Base-by-base conservation (phyloP, 2,797 vertebrate genomes). In the Propithecus perrieri region DNA sequence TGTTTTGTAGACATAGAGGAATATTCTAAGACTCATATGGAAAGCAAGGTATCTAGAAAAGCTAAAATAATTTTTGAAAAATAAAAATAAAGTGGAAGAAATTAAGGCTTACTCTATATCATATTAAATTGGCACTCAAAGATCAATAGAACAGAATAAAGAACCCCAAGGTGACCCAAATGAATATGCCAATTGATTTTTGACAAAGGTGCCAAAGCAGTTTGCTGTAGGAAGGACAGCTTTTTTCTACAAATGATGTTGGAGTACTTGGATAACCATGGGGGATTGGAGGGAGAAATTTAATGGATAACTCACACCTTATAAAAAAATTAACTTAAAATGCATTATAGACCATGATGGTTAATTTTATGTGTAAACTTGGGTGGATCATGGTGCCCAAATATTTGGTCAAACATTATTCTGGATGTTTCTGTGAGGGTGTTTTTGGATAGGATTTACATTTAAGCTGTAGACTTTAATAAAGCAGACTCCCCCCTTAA, bases 261-360 rank as follows among this genome's bases (percentile, higher is more conserved):
- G 9, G 24, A 63, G 26, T 43, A 38, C 33, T 1, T 26, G 11
- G 35, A 72, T 17, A 24, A 30, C 38, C 3, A 4, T 7, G 4
- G 26, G n/a, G 0, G 2, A 2, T 9, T n/a, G 7, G 33, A 67
- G 63, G n/a, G 57, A 46, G 17, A 63, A 22, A 1, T 10, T 50
- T 14, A 7, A 48, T 13, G 22, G 28, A 5, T 74, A 46, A 50
- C 3, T 59, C 22, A 48, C 20, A 22, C 7, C 4, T 22, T 43
- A 10, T 78, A 55, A 11, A 80, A 24, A 55, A 63, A 57, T 33
- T 48, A 26, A 46, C 46, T 46, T 2, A 1, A 33, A 46, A 55
- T 33, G 18, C 20, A 1, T 9, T 22, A 15, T 17, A 33, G 3
- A 38, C 43, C 46, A 1, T 11, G 33, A 61, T 61, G 35, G 7